Evolutionary conservation across 2,113 vertebrate species (phyloP), one percentile per base, ranked within the genome.

Genomic region (Sardina pilchardus): DNA sequence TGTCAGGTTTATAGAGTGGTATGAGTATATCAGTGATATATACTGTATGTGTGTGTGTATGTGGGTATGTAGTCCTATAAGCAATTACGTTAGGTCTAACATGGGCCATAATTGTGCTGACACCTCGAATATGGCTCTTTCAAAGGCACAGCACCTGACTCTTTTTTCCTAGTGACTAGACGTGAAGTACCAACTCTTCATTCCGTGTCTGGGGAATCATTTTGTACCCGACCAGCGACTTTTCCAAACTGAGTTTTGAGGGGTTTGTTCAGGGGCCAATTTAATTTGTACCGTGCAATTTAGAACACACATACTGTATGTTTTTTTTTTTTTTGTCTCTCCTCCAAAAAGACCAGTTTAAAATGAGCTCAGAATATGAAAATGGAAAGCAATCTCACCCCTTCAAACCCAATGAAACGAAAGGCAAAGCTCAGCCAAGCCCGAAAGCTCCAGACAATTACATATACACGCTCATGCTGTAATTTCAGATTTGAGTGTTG

Each of bases 371-470:
- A 85, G 75, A 63, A 81, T 83, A 39, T 67, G 48, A 82, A 85
- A 82, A 85, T 85, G 48, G 86, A 86, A 82, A 83, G 84, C 81
- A 87, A 78, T 87, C 47, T 80, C 48, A 82, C 71, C 71, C 71
- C 81, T 88, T 78, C 30, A 78, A 78, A 67, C 81, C 63, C 71
- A 81, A 85, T 81, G 48, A 81, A 81, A 80, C 71, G 36, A 78
- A 85, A 82, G 42, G 44, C 47, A 78, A 34, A 63, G 17, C 42
- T 36, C 36, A 81, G 83, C 63, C 63, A 83, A 83, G 83, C 26
- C 34, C 82, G 48, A 81, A 81, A 81, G 39, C 53, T 45, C 82
- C 83, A 86, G 45, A 86, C 78, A 63, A 56, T 63, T 71, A 88
- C 63, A 80, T 59, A 48, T 19, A 56, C 75, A 83, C 71, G 14